phyloP scores from a whole-genome alignment of 2,888 invertebrate genomes.

The Tenthredo notha region DNA sequence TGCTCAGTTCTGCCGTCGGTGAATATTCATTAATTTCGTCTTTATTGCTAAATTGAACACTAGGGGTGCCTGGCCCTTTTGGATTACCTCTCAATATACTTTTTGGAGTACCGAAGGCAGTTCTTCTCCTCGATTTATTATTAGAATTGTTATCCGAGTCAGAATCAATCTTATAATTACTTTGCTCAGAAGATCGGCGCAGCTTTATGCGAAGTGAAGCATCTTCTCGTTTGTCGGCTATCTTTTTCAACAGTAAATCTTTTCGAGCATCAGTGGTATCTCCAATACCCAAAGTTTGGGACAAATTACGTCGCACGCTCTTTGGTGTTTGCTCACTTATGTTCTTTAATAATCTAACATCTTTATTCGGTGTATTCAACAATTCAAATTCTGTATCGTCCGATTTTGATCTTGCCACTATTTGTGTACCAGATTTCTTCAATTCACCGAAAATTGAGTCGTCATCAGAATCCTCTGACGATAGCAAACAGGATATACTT shows the following conservation, averaged over 20 bases:
- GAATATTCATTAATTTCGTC: conserved; percentile 37
- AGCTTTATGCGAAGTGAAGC: conserved; percentile 62
- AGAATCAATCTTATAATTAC: conserved; percentile 65
- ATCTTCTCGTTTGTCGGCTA: conserved; percentile 53
- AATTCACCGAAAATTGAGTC: conserved; percentile 15
- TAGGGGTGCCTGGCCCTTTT: conserved; percentile 13
- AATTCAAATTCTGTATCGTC: conserved; percentile 22
- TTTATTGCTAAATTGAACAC: conserved; percentile 16
- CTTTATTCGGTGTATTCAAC: conserved; percentile 13
- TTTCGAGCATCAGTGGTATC: not conserved
- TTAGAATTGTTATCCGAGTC: conserved; percentile 52
- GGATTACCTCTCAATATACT: conserved; percentile 35
- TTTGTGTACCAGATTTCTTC: conserved; percentile 11
- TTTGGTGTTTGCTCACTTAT: conserved; percentile 14
- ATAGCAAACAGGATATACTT: conserved; percentile 49
- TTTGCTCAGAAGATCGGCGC: conserved; percentile 67
- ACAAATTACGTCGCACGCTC: conserved; percentile 44
- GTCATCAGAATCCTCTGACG: conserved; percentile 53
- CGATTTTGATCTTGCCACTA: conserved; percentile 12
- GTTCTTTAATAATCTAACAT: conserved; percentile 21
- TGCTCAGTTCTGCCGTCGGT: conserved; percentile 18
- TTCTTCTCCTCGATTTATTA: conserved; percentile 8
- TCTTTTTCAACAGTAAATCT: conserved; percentile 44
- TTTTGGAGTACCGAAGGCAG: conserved; percentile 16
- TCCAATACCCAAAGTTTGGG: conserved; percentile 25